phyloP scores from a whole-genome alignment of 2,113 vertebrate genomes.

The Pituophis catenifer region DNA sequence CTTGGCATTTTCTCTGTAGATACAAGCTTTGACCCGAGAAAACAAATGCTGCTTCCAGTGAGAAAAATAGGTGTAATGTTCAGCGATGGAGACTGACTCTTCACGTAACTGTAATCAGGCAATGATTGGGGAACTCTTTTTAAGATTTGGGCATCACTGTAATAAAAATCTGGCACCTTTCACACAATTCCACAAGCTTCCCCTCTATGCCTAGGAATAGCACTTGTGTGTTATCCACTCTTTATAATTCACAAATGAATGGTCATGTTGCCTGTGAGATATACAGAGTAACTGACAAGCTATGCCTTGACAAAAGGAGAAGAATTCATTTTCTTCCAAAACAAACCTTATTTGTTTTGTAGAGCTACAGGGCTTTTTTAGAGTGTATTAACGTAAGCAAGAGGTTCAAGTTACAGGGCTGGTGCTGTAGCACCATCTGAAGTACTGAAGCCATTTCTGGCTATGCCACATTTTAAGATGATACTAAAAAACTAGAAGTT shows the following conservation, averaged over 20 bases:
- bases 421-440: not conserved
- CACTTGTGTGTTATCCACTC: not conserved
- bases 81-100: not conserved
- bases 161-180: not conserved
- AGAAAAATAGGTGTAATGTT: slow-evolving; percentile 9
- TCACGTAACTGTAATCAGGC: not conserved
- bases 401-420: not conserved
- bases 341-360: not conserved
- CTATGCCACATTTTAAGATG: not conserved
- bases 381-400: not conserved
- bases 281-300: not conserved
- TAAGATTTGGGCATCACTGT: not conserved
- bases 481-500: not conserved
- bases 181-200: not conserved
- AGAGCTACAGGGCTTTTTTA: not conserved
- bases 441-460: not conserved
- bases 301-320: not conserved
- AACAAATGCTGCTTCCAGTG: not conserved
- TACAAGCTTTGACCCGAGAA: not conserved
- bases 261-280: not conserved
- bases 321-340: not conserved
- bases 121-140: not conserved
- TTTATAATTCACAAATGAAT: not conserved
- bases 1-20: not conserved
- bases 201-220: not conserved